Evolutionary conservation across 1,140 invertebrate genomes (phyloP).

Genomic region (Drosophila bipectinata): DNA sequence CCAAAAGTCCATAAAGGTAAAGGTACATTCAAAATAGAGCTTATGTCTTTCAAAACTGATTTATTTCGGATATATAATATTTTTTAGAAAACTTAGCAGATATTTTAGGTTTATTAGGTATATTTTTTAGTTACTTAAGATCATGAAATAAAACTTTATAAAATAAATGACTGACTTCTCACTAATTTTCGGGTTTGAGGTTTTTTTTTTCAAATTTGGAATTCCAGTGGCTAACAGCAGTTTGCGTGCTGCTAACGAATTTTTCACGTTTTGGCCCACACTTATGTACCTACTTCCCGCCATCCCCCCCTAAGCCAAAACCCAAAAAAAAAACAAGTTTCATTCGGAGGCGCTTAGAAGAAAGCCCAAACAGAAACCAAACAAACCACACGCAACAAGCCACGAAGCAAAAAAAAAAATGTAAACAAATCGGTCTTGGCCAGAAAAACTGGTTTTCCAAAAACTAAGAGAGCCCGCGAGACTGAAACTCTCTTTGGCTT

Average conservation of each 20-base stretch:
- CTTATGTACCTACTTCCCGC: conserved; percentile 2
- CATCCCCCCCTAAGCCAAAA: conserved; percentile 21
- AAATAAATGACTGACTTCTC: neutral
- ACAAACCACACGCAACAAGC: conserved; percentile 53
- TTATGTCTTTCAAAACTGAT: neutral
- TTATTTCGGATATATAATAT: too few species aligned
- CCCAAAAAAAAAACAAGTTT: conserved; percentile 49
- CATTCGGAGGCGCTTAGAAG: conserved; percentile 38
- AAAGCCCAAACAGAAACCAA: conserved; percentile 52
- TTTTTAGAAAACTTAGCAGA: too few species aligned
- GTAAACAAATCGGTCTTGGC: conserved; percentile 72
- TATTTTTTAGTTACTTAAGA: too few species aligned
- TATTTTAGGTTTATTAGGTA: too few species aligned
- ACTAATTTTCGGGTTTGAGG: conserved; percentile 19
- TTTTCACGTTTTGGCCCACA: conserved; percentile 39
- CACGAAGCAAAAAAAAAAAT: conserved; percentile 64
- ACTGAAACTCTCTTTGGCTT: neutral
- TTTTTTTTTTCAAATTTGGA: conserved; percentile 30
- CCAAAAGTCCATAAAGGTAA: too few species aligned
- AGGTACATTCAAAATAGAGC: neutral
- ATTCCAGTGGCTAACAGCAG: conserved; percentile 25
- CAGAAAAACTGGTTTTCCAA: conserved; percentile 67
- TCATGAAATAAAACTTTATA: neutral
- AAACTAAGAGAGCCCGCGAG: conserved; percentile 27
- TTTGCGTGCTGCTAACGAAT: conserved; percentile 52